Conservation (phyloP, 2,888 invertebrate genomes). For the Machimus atricapillus region DNA sequence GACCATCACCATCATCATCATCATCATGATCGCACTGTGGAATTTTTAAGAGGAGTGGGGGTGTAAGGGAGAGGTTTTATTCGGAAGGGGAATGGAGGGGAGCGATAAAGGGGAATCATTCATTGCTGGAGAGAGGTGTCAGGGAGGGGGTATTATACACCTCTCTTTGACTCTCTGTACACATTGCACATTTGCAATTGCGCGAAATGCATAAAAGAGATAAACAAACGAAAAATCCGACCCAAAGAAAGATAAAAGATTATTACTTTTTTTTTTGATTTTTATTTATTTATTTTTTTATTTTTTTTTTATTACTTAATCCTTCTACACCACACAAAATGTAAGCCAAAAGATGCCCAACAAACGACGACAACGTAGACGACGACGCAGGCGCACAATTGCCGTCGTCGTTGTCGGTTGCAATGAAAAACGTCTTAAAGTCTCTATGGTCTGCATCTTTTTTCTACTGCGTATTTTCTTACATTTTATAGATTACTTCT, state of each 20-base stretch:
- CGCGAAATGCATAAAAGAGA: constrained; percentile 23
- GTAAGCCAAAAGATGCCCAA: not conserved
- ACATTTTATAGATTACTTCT: not conserved
- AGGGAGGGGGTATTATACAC: not conserved
- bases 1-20: too few species aligned
- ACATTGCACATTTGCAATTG: not conserved
- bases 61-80: not conserved
- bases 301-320: not conserved
- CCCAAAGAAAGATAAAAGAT: constrained; percentile 9
- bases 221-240: constrained; percentile 2
- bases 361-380: not conserved
- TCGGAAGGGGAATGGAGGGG: not conserved
- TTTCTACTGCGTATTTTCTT: not conserved
- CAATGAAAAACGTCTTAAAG: not conserved
- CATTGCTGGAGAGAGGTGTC: not conserved
- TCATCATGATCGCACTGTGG: too few species aligned
- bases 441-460: not conserved
- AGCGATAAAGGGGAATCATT: not conserved
- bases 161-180: not conserved
- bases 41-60: too few species aligned
- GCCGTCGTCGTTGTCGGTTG: not conserved
- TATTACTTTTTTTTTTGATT: not conserved
- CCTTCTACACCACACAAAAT: not conserved
- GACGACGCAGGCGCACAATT: not conserved
- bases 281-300: not conserved